These are phyloP conservation scores for Mimumesa dahlbomi DNA, from an alignment of 2,888 invertebrate genomes.

Conservation along the genomic window DNA sequence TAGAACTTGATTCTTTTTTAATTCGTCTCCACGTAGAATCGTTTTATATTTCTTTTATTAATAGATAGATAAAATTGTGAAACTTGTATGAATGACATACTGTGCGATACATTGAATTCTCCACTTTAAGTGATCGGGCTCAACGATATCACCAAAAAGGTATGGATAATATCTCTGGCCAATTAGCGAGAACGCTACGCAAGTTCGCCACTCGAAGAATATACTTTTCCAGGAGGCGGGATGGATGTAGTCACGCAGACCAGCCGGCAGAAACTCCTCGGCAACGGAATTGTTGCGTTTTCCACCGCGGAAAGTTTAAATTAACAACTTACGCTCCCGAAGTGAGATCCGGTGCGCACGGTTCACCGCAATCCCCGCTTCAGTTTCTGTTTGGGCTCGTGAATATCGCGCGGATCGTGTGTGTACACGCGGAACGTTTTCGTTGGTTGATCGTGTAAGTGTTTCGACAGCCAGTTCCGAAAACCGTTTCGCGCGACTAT, in stretches of 20 bases:
- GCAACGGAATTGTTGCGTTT: constrained; percentile 40
- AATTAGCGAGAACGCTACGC: too few relatives aligned
- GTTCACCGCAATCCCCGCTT: constrained; percentile 26
- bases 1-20: too few relatives aligned
- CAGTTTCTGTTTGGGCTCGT: constrained; percentile 28
- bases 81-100: too few relatives aligned
- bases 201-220: too few relatives aligned
- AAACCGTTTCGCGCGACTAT: constrained; percentile 8
- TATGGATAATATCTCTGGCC: too few relatives aligned
- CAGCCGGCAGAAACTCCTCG: constrained; percentile 13
- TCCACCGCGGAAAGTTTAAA: constrained; percentile 51
- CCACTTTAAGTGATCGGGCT: too few relatives aligned
- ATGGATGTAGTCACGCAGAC: constrained; percentile 32
- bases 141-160: too few relatives aligned
- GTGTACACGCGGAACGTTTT: constrained; percentile 18
- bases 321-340: constrained; percentile 37
- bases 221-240: too few relatives aligned
- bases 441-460: constrained; percentile 10
- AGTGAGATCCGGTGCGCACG: constrained; percentile 21
- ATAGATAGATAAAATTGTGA: too few relatives aligned
- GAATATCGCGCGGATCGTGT: constrained; percentile 41
- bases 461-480: neutral
- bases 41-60: too few relatives aligned
- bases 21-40: too few relatives aligned
- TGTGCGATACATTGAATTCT: too few relatives aligned